Conservation (phyloP, 2,888 invertebrate genomes). For the Apomyelois bistriatella region DNA sequence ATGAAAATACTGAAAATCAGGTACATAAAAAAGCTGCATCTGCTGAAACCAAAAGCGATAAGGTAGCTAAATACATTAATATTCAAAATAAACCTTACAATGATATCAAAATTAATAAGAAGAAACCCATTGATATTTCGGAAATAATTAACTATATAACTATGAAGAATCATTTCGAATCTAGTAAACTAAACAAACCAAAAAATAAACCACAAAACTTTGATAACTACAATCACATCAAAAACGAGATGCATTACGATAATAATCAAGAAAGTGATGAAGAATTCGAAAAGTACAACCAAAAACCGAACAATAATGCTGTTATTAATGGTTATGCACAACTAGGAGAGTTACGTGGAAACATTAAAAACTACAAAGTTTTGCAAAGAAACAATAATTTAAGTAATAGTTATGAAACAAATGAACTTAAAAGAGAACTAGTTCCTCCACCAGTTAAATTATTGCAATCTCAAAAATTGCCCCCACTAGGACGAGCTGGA, state of each 20-base stretch:
- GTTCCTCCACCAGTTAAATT: conserved; percentile 48
- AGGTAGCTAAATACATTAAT: conserved; percentile 44
- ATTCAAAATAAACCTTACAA: conserved; percentile 43
- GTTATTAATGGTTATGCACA: conserved; percentile 37
- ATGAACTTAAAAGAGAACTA: conserved; percentile 41
- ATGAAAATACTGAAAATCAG: conserved; percentile 2
- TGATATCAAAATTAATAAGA: conserved; percentile 42
- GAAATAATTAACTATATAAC: conserved; percentile 61
- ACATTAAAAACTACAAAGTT: conserved; percentile 70
- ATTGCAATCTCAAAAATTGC: conserved; percentile 44
- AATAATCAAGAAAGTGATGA: conserved; percentile 35
- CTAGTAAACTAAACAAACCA: conserved; percentile 49
- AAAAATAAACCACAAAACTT: conserved; percentile 35
- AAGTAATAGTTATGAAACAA: conserved; percentile 37
- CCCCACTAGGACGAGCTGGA: conserved; percentile 68
- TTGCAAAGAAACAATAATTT: conserved; percentile 57
- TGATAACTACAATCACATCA: conserved; percentile 37
- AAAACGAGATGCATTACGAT: conserved; percentile 35
- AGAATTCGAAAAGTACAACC: conserved; percentile 25
- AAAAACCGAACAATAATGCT: conserved; percentile 32
- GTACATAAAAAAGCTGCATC: conserved; percentile 6
- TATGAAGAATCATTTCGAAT: conserved; percentile 63
- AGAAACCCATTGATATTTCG: conserved; percentile 51
- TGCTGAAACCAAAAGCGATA: conserved; percentile 41
- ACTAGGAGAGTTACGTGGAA: conserved; percentile 55